Evolutionary conservation across 2,113 vertebrate genomes (phyloP).

Genomic region (Rhabdornis inornatus): DNA sequence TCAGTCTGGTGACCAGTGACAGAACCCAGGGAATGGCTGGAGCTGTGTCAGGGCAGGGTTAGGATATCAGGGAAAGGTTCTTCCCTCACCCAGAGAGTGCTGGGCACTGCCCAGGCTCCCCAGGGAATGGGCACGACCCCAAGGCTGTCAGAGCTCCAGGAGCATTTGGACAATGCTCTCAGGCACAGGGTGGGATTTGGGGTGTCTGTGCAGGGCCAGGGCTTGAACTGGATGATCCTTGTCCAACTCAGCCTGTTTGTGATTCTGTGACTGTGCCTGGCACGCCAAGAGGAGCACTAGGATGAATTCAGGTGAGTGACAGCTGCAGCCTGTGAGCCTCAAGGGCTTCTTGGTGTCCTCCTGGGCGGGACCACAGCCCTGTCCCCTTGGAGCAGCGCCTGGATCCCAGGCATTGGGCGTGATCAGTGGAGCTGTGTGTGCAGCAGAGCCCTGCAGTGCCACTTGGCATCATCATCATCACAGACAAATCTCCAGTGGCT

Average conservation of each 20-base stretch:
- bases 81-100: neutral
- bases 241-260: neutral
- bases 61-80: neutral
- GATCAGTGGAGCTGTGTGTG: rapidly evolving
- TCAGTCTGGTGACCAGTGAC: neutral
- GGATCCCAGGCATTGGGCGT: rapidly evolving
- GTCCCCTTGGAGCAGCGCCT: neutral
- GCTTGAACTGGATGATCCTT: neutral
- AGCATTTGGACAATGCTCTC: rapidly evolving
- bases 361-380: neutral
- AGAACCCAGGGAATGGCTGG: neutral
- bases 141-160: neutral
- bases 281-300: rapidly evolving
- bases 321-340: neutral
- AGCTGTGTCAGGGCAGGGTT: neutral
- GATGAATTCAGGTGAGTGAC: neutral
- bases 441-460: neutral
- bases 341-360: neutral
- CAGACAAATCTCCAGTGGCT: neutral
- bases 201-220: neutral
- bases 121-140: neutral
- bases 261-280: neutral
- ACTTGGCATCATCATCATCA: neutral
- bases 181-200: neutral
- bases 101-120: rapidly evolving